phyloP scores from a whole-genome alignment of 92 coral and sea anemone species.

The Epizoanthus scotinus region DNA sequence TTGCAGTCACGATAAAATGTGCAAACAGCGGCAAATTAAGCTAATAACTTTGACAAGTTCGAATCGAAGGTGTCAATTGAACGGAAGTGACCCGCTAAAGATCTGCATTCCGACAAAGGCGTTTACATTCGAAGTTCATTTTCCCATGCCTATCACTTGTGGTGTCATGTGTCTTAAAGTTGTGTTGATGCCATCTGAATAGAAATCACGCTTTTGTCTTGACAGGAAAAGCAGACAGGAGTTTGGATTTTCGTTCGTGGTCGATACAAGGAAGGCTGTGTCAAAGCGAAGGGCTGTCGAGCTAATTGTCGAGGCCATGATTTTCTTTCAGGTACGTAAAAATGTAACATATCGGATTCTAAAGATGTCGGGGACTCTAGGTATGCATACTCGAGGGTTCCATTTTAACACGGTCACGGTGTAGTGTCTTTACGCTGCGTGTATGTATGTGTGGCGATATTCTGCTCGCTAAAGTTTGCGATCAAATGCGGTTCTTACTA shows the following conservation, averaged over 20 bases:
- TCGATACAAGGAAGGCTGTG: conserved; percentile 83
- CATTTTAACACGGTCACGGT: neutral
- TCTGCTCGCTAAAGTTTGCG: neutral
- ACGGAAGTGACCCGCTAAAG: conserved; percentile 40
- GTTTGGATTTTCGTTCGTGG: conserved; percentile 82
- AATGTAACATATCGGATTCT: neutral
- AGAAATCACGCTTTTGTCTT: conserved; percentile 39
- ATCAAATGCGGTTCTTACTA: neutral
- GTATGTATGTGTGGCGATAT: neutral
- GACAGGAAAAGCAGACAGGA: conserved; percentile 75
- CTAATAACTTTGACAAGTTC: conserved; percentile 24
- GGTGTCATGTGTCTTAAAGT: conserved; percentile 56
- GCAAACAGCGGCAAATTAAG: conserved; percentile 21
- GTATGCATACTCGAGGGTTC: neutral
- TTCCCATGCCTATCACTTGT: conserved; percentile 3
- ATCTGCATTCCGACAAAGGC: conserved; percentile 29
- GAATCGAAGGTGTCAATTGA: conserved; percentile 34
- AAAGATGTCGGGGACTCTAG: neutral
- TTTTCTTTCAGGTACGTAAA: conserved; percentile 88
- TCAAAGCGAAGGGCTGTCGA: conserved; percentile 79
- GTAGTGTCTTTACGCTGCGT: neutral
- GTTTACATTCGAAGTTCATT: conserved; percentile 1
- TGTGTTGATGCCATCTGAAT: conserved; percentile 21
- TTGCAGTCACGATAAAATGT: neutral
- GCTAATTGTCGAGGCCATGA: conserved; percentile 85